Percentiles rank a stretch among this genome's conserved stretches.
Evolutionary conservation across 2,113 vertebrate genomes (phyloP).

Genomic region (Callorhinus ursinus): DNA sequence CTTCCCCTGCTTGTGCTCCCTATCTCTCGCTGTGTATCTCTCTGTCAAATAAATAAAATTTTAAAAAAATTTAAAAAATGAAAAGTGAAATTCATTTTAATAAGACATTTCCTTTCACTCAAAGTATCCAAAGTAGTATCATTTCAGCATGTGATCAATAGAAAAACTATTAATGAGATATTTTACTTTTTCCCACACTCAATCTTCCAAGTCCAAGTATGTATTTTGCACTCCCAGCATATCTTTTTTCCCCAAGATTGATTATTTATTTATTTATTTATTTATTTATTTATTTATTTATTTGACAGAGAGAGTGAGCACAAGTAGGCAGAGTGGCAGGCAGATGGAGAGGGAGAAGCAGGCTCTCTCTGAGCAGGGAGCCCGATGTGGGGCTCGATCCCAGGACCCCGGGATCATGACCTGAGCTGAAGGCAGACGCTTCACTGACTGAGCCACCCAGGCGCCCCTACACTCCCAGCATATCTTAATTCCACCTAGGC

Average conservation of each 20-base stretch:
- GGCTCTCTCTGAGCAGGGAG: not conserved
- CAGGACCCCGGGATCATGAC: not conserved
- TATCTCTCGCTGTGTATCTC: no score
- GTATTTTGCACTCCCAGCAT: not conserved
- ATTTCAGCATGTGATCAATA: not conserved
- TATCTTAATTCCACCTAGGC: not conserved
- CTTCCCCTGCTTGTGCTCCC: no score
- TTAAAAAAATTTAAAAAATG: no score
- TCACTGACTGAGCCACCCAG: no score
- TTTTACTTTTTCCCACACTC: not conserved
- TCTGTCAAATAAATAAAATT: no score
- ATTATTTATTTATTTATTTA: no score
- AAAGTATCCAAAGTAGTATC: conserved; percentile 20
- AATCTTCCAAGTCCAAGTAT: not conserved
- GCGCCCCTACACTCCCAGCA: not conserved
- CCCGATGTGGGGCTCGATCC: not conserved
- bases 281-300: not conserved
- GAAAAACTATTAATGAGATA: conserved; percentile 26
- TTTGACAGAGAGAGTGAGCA: not conserved
- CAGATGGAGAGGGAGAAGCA: not conserved
- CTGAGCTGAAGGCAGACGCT: no score
- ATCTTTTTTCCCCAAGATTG: not conserved
- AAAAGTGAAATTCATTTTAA: conserved; percentile 43
- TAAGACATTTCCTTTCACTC: conserved; percentile 40
- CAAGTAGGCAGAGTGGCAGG: not conserved